Evolutionary conservation across 1,140 invertebrate species (phyloP).

Genomic region (Neocloeon triangulifer): DNA sequence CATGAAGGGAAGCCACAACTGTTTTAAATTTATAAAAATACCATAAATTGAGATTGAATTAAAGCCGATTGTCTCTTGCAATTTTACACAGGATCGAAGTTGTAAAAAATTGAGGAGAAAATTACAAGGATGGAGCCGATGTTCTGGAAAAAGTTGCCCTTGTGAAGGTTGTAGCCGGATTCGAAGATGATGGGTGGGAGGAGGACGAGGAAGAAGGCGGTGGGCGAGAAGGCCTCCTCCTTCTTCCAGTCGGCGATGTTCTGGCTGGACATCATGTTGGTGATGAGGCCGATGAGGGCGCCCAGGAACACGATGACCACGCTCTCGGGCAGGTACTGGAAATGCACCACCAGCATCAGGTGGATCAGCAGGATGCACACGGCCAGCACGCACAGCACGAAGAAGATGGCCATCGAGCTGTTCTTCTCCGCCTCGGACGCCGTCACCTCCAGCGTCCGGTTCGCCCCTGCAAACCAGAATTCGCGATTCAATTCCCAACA

Average conservation of each 20-base stretch:
- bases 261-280: slow-evolving; percentile 59
- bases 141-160: slow-evolving; percentile 81
- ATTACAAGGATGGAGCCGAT: slow-evolving; percentile 34
- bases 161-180: slow-evolving; percentile 95
- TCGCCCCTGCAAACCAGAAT: too few relatives aligned
- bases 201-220: slow-evolving; percentile 88
- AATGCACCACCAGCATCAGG: slow-evolving; percentile 80
- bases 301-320: slow-evolving; percentile 93
- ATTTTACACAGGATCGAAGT: too few relatives aligned
- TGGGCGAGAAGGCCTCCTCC: slow-evolving; percentile 92
- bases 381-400: slow-evolving; percentile 79
- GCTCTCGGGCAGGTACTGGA: slow-evolving; percentile 91
- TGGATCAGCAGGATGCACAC: slow-evolving; percentile 87
- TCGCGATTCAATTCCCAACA: too few relatives aligned
- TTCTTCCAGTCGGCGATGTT: slow-evolving; percentile 86
- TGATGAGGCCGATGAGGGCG: slow-evolving; percentile 70
- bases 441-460: slow-evolving; percentile 63
- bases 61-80: too few relatives aligned
- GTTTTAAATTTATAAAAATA: too few relatives aligned
- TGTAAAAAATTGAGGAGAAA: too few relatives aligned
- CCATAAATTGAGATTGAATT: too few relatives aligned
- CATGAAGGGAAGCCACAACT: too few relatives aligned
- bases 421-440: slow-evolving; percentile 88
- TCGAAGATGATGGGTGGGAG: slow-evolving; percentile 98
- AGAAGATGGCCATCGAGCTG: slow-evolving; percentile 90